phyloP scores from a whole-genome alignment of 2,888 invertebrate genomes.

The Eupeodes luniger region DNA sequence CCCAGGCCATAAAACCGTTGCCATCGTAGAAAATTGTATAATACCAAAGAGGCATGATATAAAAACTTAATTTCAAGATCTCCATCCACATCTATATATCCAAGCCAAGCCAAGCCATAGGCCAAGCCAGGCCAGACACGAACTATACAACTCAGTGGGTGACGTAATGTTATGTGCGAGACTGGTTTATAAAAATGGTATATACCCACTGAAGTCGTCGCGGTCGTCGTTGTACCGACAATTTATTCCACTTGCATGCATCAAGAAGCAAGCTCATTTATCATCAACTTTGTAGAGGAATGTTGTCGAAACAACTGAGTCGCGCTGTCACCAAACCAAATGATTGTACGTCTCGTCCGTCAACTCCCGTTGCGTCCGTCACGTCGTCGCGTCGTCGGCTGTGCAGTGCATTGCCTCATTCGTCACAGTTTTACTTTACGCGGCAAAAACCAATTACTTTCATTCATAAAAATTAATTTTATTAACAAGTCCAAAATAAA shows the following conservation, averaged over 20 bases:
- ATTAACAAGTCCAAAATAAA: constrained; percentile 16
- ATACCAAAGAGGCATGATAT: background rate
- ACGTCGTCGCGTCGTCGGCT: too few relatives aligned
- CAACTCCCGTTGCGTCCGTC: too few relatives aligned
- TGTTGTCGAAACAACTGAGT: constrained; percentile 20
- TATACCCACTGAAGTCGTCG: background rate
- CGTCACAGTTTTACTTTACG: constrained; percentile 30
- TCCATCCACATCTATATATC: background rate
- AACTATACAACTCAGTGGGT: constrained; percentile 18
- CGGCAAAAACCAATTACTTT: constrained; percentile 50
- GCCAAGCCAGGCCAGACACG: background rate
- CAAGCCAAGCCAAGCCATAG: too few relatives aligned
- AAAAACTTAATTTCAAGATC: constrained; percentile 40
- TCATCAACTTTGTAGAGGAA: constrained; percentile 26
- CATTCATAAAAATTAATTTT: constrained; percentile 71
- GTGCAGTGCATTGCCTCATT: constrained; percentile 6
- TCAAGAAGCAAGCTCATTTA: constrained; percentile 36
- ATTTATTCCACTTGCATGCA: constrained; percentile 57
- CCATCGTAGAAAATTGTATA: background rate
- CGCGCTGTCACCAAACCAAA: constrained; percentile 2
- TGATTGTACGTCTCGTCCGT: background rate
- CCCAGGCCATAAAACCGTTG: background rate
- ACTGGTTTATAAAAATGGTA: constrained; percentile 32
- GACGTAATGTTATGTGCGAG: constrained; percentile 52
- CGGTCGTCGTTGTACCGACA: background rate